A percentile compares a stretch with the other conserved stretches of the same genome.
These are phyloP conservation scores for Fabriciana adippe DNA, from an alignment of 2,888 invertebrate species.

Conservation along the genomic window DNA sequence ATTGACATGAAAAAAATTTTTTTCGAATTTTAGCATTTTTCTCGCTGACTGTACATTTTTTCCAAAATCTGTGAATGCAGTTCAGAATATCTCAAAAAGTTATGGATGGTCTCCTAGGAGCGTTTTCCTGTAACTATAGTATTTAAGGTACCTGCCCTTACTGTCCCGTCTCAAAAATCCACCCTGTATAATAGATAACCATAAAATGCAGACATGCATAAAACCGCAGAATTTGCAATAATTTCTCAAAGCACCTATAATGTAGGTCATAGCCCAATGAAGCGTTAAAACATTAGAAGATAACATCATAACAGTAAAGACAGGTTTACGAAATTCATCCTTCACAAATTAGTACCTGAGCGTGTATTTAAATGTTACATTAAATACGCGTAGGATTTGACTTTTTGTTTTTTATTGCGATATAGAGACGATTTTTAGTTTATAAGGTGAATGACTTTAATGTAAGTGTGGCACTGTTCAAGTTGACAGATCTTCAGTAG, in stretches of 20 bases:
- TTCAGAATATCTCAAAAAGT: too few relatives aligned
- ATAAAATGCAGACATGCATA: background rate
- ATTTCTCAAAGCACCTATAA: background rate
- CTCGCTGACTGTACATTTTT: too few relatives aligned
- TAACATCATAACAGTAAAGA: slow-evolving; percentile 20
- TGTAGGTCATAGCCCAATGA: slow-evolving; percentile 12
- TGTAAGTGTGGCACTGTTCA: background rate
- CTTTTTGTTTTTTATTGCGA: background rate
- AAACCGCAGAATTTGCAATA: background rate
- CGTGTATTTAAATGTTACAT: background rate
- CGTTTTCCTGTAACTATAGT: too few relatives aligned
- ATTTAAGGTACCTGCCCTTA: too few relatives aligned
- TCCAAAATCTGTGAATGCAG: too few relatives aligned
- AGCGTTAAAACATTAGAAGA: slow-evolving; percentile 12
- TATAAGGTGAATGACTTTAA: slow-evolving; percentile 5
- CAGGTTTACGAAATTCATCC: slow-evolving; percentile 22
- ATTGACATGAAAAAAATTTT: too few relatives aligned
- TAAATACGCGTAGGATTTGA: slow-evolving; percentile 5
- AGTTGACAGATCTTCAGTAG: background rate
- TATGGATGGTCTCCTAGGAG: too few relatives aligned
- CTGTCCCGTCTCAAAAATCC: too few relatives aligned
- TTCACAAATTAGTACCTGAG: slow-evolving; percentile 8
- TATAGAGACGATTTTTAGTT: background rate
- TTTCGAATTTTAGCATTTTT: too few relatives aligned
- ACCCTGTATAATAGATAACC: background rate